Base-by-base conservation (phyloP, 2,888 invertebrate genomes). In the Uropetala carovei region DNA sequence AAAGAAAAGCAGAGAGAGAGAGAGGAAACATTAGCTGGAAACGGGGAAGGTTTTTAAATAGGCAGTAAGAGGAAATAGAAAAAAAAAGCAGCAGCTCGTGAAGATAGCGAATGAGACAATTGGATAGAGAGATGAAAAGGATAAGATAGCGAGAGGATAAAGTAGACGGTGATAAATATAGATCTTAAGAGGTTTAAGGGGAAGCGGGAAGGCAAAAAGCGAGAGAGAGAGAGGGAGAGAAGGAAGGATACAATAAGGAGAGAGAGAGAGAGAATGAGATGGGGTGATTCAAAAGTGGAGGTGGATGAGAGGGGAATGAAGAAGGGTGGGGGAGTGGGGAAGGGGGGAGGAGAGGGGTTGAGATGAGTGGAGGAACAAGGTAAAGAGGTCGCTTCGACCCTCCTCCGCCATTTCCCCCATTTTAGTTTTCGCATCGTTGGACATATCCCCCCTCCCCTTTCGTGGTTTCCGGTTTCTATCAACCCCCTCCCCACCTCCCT, bases 391-490 rank as follows among this genome's bases (percentile, higher is more conserved):
- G 30, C 81, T 75, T 75, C 75, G 27, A 11, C 75, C 57, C 56
- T 83, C 82, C 18, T 56, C 43, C 30, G 16, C 59, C 59, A 30
- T 30, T 64, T 60, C 18, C 60, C 89, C 64, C 64, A 59, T 58
- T 83, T 83, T 30, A 59, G 64, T 89, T 60, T 64, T 64, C 89
- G 89, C 89, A 89, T 89, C 89, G 89, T 43, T 68, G 89, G 89
- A 89, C 89, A 64, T 30, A 60, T 60, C 60, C 59, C 84, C 84
- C 58, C 22, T 16, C 30, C 86, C 60, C 27, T n/a, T 89, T 43
- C 56, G 43, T 57, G 64, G 89, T 89, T 89, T 89, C 89, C 89
- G 89, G 89, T 89, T 89, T 64, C 89, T 60, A 83, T 83, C 83
- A 43, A 83, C 43, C 43, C 57, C 83, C n/a, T 83, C 13, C 83